Evolutionary conservation across 2,888 invertebrate species (phyloP), one percentile per base, ranked within the genome.

Genomic region (Xestia xanthographa): DNA sequence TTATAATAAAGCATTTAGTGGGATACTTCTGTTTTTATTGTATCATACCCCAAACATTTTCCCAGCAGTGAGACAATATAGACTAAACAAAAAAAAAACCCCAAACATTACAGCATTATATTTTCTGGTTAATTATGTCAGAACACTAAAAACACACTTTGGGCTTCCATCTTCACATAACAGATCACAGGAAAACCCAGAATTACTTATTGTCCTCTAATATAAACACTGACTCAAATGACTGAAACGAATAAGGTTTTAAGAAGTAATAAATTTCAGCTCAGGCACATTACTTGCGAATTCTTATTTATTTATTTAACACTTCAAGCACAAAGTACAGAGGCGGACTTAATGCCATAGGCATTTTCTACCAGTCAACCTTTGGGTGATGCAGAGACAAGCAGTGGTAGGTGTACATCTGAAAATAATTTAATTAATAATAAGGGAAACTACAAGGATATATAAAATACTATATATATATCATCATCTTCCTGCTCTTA

Each of bases 1-100:
- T 58, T 58, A 85, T 88, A 84, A 82, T 89, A 90, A 90, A 90
- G 86, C 87, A 91, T 88, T 89, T 88, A 89, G 90, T 90, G 92
- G 91, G 90, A 87, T 75, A 66, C 2, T 14, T 48, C 14, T n/a
- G 77, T 85, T 87, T 50, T 83, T 72, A 78, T 86, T 81, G 68
- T 20, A 14, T 17, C 9, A 58, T 48, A 65, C 2, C 6, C 12
- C 12, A 43, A 41, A 60, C 1, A 34, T 34, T 26, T n/a, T n/a
- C n/a, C n/a, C n/a, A n/a, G n/a, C n/a, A n/a, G n/a, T n/a, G n/a
- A n/a, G n/a, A n/a, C n/a, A n/a, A n/a, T n/a, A n/a, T n/a, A n/a
- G n/a, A n/a, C n/a, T n/a, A n/a, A n/a, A n/a, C n/a, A n/a, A n/a
- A n/a, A n/a, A n/a, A n/a, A n/a, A n/a, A n/a, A 65, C 2, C 6